A percentile compares a stretch with the other conserved stretches of the same genome.
phyloP scores from a whole-genome alignment of 2,113 vertebrate species.

The Sebastes fasciatus region DNA sequence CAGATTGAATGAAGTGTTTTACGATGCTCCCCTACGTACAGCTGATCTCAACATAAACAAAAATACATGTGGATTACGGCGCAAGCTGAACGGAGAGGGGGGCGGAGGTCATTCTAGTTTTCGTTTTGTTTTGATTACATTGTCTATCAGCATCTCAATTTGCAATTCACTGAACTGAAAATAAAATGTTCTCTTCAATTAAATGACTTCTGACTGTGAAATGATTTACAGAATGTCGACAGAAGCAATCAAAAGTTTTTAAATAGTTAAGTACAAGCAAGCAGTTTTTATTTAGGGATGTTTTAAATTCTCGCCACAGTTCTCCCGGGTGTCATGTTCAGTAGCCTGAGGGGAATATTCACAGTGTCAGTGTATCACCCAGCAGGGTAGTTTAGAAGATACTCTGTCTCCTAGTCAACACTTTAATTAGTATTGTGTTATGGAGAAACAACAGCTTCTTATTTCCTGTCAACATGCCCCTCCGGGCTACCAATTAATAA shows the following conservation, averaged over 20 bases:
- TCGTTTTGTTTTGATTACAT: conserved; percentile 1
- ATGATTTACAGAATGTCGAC: conserved; percentile 9
- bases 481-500: conserved; percentile 75
- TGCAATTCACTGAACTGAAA: conserved; percentile 23
- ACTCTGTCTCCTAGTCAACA: conserved; percentile 63
- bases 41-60: too few species aligned
- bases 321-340: conserved; percentile 80
- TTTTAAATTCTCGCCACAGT: conserved; percentile 31
- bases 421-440: conserved; percentile 78
- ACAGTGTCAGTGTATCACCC: conserved; percentile 56
- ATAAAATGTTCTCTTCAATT: conserved; percentile 12
- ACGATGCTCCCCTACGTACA: too few species aligned
- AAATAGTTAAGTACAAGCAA: conserved; percentile 15
- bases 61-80: too few species aligned
- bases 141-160: conserved; percentile 27
- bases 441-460: conserved; percentile 67
- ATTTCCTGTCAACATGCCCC: conserved; percentile 71
- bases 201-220: conserved; percentile 31
- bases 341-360: conserved; percentile 62
- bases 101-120: too few species aligned
- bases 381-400: conserved; percentile 63
- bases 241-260: conserved; percentile 31
- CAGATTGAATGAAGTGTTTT: too few species aligned
- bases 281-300: conserved; percentile 1
- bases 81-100: too few species aligned